phyloP scores from a whole-genome alignment of 2,888 invertebrate species.

The Ametastegia equiseti region DNA sequence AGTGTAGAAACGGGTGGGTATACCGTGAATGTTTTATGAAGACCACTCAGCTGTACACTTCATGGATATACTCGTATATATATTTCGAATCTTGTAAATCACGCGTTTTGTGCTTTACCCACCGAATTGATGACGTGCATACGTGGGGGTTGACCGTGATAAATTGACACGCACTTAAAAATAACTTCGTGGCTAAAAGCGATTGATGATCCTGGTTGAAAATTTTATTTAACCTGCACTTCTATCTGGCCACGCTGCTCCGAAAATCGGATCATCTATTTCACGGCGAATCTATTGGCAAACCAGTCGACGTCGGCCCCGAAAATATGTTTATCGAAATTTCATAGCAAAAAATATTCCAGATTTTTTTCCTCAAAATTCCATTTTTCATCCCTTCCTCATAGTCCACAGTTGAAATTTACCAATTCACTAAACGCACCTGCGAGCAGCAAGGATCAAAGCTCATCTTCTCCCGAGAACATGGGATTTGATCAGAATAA shows the following conservation, averaged over 20 bases:
- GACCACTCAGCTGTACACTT: slow-evolving; percentile 23
- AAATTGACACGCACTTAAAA: slow-evolving; percentile 24
- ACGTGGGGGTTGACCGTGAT: slow-evolving; percentile 7
- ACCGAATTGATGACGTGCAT: slow-evolving; percentile 17
- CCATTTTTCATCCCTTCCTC: background rate
- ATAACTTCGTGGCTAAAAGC: slow-evolving; percentile 22
- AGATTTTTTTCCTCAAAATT: background rate
- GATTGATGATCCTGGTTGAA: slow-evolving; percentile 1
- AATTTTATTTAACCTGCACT: slow-evolving; percentile 18
- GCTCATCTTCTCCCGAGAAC: background rate
- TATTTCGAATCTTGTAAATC: slow-evolving; percentile 21
- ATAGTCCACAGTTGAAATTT: background rate
- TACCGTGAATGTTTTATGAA: slow-evolving; percentile 31
- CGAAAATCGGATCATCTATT: slow-evolving; percentile 20
- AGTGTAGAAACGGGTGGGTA: background rate
- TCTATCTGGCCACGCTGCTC: background rate
- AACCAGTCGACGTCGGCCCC: background rate
- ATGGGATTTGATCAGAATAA: background rate
- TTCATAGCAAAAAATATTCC: background rate
- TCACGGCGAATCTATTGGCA: background rate
- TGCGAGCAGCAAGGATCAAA: background rate
- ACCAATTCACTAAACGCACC: background rate
- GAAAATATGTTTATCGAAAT: slow-evolving; percentile 4
- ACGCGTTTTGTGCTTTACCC: slow-evolving; percentile 18
- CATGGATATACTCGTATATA: slow-evolving; percentile 24